Conservation (phyloP, 2,888 invertebrate species). For the Rhingia campestris region DNA sequence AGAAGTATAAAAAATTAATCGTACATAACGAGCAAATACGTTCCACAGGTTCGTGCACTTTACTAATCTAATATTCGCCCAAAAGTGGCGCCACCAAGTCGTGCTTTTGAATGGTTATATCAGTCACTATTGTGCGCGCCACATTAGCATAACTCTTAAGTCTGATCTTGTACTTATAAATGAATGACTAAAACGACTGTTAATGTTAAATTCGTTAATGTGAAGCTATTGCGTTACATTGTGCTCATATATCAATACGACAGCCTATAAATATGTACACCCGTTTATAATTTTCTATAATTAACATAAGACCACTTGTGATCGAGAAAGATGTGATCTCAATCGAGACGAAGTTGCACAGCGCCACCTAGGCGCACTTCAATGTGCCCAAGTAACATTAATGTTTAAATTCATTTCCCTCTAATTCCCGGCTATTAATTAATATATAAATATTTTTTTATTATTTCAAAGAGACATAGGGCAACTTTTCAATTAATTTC, state of each 20-base stretch:
- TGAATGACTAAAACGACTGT: conserved; percentile 59
- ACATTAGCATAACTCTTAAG: conserved; percentile 61
- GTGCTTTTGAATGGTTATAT: conserved; percentile 25
- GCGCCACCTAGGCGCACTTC: conserved; percentile 49
- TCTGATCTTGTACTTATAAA: conserved; percentile 59
- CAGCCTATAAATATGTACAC: conserved; percentile 46
- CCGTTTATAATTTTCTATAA: conserved; percentile 30
- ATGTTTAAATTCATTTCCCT: conserved; percentile 58
- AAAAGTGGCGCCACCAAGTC: conserved; percentile 64
- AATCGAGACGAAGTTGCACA: conserved; percentile 6
- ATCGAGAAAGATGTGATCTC: conserved; percentile 53
- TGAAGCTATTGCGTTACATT: conserved; percentile 39
- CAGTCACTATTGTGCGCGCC: conserved; percentile 13
- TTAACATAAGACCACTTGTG: conserved; percentile 68
- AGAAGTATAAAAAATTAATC: not conserved
- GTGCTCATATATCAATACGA: conserved; percentile 55
- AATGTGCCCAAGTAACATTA: conserved; percentile 17
- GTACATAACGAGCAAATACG: not conserved
- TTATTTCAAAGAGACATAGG: conserved; percentile 29
- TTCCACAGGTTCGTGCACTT: no score
- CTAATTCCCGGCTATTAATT: conserved; percentile 61
- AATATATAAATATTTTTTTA: conserved; percentile 39
- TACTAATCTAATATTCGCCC: conserved; percentile 21
- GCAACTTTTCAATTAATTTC: conserved; percentile 49
- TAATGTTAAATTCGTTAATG: conserved; percentile 62